phyloP scores from a whole-genome alignment of 1,140 invertebrate species.

The Halesus radiatus region DNA sequence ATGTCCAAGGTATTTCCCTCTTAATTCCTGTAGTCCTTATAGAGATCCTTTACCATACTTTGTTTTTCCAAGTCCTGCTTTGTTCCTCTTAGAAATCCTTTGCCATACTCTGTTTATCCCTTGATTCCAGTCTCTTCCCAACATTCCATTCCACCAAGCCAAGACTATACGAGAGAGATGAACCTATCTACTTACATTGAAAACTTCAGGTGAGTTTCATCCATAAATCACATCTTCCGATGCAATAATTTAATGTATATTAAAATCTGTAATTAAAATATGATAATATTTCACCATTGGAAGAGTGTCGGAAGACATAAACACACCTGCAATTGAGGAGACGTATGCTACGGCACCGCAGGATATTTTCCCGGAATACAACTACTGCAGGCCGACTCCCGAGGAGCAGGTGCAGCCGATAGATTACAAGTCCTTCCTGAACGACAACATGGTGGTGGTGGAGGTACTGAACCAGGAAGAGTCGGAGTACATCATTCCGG shows the following conservation, averaged over 20 bases:
- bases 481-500: background rate
- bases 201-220: conserved; percentile 30
- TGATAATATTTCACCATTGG: background rate
- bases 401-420: conserved; percentile 7
- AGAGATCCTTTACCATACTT: too few relatives aligned
- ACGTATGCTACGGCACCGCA: background rate
- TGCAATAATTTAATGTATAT: too few relatives aligned
- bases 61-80: background rate
- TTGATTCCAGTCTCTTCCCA: conserved; percentile 26
- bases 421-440: conserved; percentile 22
- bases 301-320: conserved; percentile 11
- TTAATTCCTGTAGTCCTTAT: too few relatives aligned
- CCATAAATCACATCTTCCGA: too few relatives aligned
- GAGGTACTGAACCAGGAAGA: conserved; percentile 12
- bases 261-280: too few relatives aligned
- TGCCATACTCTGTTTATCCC: conserved; percentile 5
- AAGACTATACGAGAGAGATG: conserved; percentile 6
- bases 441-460: conserved; percentile 25
- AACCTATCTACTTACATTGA: conserved; percentile 36
- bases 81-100: background rate
- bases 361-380: background rate
- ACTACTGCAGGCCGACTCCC: background rate
- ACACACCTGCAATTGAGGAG: background rate
- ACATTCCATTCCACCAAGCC: background rate
- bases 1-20: background rate